Evolutionary conservation across 92 coral and sea anemone species (phyloP), one percentile per base, ranked within the genome.

Genomic region (Heliopora coerulea): DNA sequence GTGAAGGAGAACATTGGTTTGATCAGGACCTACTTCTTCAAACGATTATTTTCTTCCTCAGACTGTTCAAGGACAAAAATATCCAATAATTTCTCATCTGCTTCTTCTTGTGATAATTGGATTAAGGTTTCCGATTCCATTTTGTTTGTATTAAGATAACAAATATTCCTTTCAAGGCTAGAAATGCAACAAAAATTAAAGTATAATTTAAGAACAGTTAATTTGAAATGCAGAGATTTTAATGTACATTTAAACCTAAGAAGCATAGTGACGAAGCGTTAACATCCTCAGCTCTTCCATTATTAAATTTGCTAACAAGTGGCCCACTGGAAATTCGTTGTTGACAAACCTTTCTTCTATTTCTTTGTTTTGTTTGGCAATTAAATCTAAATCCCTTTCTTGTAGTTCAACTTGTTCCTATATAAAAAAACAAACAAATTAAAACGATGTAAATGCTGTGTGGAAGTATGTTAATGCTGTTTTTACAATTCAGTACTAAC

Each of bases 401-500:
- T 40, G 46, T 0, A 3, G 14, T 21, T 15, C 26, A 65, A 65
- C 30, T 10, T 41, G 31, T 39, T 65, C 72, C 72, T 65, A 63
- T 21, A 58, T 11, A 37, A 4, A 11, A 37, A 46, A 46, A 46
- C 15, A 4, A 12, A 37, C 42, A 37, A 37, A 46, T 8, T 46
- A 46, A 46, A 37, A 46, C 12, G 2, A 46, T 46, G 42, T 4
- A 4, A 46, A 46, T 46, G 15, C n/a, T 8, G 52, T 46, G 15
- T 46, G 49, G 23, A 31, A n/a, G n/a, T n/a, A n/a, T n/a, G n/a
- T n/a, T n/a, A n/a, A n/a, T n/a, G n/a, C n/a, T n/a, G n/a, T n/a
- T n/a, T n/a, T n/a, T n/a, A n/a, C n/a, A n/a, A n/a, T n/a, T 5
- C 20, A 18, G 12, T 17, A 77, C 87, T 60, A 63, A 90, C 96